Base-by-base conservation (phyloP, 2,113 vertebrate species). In the Brachyistius frenatus region DNA sequence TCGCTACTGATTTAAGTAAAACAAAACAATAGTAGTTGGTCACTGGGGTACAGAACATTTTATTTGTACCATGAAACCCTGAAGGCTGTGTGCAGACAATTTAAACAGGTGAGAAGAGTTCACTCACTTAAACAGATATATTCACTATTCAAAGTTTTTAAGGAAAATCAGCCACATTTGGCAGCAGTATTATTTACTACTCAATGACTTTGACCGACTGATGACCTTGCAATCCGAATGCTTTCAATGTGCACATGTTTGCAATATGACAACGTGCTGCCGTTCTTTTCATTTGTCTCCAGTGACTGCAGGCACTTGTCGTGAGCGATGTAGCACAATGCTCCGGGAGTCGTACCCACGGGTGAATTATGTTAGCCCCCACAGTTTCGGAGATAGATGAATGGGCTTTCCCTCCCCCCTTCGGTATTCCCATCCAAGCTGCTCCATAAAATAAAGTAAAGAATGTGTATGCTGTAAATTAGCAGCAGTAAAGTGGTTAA, bases 381-480 rank as follows among this genome's bases (percentile, higher is more conserved):
- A 57, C 80, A 11, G 63, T 77, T 76, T 78, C 61, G 80, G 87
- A 87, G 86, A 90, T 86, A 73, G 73, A 87, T 83, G 85, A 62
- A 66, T 65, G 58, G 52, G 62, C 64, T 77, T 71, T 75, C 35
- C 41, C 62, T 74, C 74, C 55, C 73, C 80, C 82, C 50, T 39
- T 61, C 14, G 9, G n/a, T 55, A 61, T 39, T 79, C 53, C 50
- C 57, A 55, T 49, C 41, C 36, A 74, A 82, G 65, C 53, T 67
- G 73, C 31, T 78, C 61, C 2, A 31, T 66, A 31, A 30, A 77
- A 52, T 14, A 35, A 55, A 60, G 7, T 39, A 1, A 23, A 23
- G 36, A 36, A 23, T 72, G 53, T 35, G 5, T 64, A 16, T 30
- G 11, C 33, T 16, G 9, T 30, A 33, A 7, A 60, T 35, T 35